These are phyloP conservation scores for Sanderia malayensis DNA, from an alignment of 30 jellyfish, hydroid and myxozoan species.

Conservation along the genomic window DNA sequence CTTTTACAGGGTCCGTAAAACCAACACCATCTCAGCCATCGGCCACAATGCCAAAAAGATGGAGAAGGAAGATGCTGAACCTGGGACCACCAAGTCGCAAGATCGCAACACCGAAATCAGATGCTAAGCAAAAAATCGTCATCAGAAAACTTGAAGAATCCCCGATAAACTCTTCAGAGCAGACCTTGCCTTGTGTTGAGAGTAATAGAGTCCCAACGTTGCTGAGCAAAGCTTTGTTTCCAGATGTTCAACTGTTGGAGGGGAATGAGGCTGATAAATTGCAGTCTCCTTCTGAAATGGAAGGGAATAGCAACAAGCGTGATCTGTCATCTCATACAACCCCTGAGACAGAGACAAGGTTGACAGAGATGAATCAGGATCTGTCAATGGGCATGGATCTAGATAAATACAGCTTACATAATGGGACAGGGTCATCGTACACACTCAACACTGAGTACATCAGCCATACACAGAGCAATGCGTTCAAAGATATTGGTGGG, in stretches of 20 bases:
- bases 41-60: not conserved
- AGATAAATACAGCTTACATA: too few species aligned
- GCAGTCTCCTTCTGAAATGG: too few species aligned
- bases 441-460: not conserved
- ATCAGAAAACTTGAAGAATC: slow-evolving; percentile 44
- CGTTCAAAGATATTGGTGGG: not conserved
- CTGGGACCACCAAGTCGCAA: slow-evolving; percentile 24
- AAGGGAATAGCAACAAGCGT: too few species aligned
- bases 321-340: too few species aligned
- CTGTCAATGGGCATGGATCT: too few species aligned
- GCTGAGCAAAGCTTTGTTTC: not conserved
- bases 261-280: too few species aligned
- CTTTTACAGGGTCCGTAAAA: too few species aligned
- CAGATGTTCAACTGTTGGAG: too few species aligned
- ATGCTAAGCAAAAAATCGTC: not conserved
- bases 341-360: too few species aligned
- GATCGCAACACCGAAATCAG: slow-evolving; percentile 27
- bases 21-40: slow-evolving; percentile 7
- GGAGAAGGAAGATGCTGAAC: slow-evolving; percentile 3
- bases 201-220: not conserved
- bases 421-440: too few species aligned
- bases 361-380: too few species aligned
- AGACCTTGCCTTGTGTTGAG: not conserved
- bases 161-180: slow-evolving; percentile 4
- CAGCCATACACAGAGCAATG: not conserved